Evolutionary conservation across 2,797 vertebrate genomes (phyloP).

Genomic region (Austrolebias charrua): DNA sequence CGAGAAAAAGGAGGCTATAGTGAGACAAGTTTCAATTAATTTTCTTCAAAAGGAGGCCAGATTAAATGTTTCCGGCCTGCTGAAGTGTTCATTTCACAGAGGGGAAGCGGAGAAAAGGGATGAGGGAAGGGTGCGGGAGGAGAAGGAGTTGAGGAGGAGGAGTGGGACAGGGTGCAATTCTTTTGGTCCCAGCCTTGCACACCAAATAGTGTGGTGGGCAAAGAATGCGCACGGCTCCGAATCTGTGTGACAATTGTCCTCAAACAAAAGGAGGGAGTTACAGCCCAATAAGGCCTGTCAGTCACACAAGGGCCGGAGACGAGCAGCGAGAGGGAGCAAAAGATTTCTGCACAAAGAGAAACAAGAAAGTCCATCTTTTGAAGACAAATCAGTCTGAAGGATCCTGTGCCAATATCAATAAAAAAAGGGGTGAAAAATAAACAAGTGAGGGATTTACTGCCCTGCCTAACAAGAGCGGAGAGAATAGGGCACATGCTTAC

Average conservation of each 20-base stretch:
- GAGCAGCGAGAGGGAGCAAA: constrained; percentile 92
- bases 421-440: constrained; percentile 86
- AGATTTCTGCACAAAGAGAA: constrained; percentile 98
- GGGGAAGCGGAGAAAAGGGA: constrained; percentile 84
- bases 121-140: constrained; percentile 66
- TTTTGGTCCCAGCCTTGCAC: constrained; percentile 94
- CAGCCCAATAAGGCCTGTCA: constrained; percentile 99
- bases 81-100: constrained; percentile 99
- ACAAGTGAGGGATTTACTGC: constrained; percentile 88
- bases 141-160: constrained; percentile 89
- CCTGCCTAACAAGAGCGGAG: constrained; percentile 55
- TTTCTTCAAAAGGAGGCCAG: constrained; percentile 92
- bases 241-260: constrained; percentile 99
- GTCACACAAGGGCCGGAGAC: constrained; percentile 97
- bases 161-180: constrained; percentile 89
- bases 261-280: constrained; percentile 95
- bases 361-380: constrained; percentile 99
- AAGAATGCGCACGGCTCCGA: constrained; percentile 96
- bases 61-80: constrained; percentile 99
- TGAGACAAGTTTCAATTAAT: constrained; percentile 99
- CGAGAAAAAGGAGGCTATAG: constrained; percentile 91
- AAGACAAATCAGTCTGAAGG: constrained; percentile 94
- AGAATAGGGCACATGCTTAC: constrained; percentile 58
- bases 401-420: constrained; percentile 91
- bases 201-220: constrained; percentile 93